Base-by-base conservation (phyloP, 2,888 invertebrate genomes). In the Tyria jacobaeae region DNA sequence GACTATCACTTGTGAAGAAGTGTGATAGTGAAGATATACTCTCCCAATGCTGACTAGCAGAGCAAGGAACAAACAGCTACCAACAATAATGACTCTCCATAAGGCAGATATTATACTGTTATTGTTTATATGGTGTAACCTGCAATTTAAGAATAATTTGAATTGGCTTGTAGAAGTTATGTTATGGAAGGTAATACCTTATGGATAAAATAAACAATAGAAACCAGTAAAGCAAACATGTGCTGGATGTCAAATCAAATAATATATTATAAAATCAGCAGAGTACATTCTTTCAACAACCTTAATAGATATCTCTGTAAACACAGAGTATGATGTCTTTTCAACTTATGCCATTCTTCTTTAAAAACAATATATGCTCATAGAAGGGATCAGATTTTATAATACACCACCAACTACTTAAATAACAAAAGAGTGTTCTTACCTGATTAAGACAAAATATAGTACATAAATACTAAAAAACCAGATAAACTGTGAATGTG, bases 401-500 rank as follows among this genome's bases (percentile, higher is more conserved):
- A 0, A 25, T 9, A 39, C 17, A 4, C 7, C 39, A n/a, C n/a
- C n/a, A n/a, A n/a, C n/a, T n/a, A n/a, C n/a, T n/a, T 7, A 31
- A 15, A 24, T 24, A 58, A 6, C 49, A 12, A 41, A 5, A 48
- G n/a, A 15, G 31, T 14, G 35, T 37, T 64, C 85, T 93, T 94
- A 98, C 98, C 98, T 96, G 82, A 98, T 96, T 83, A 97, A 95
- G 81, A 98, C 96, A 91, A 98, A 98, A 89, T 97, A 96, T 71
- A 96, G 94, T 73, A 97, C 95, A 90, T 98, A 98, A 56, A 96
- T 95, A 72, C 97, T 96, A 90, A 98, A 98, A 90, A 98, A 98
- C 97, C 97, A 98, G 94, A 97, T 96, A 87, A 97, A 97, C 91
- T 98, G 98, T 78, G 98, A 95, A 94, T 98, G 98, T 68, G 97